A percentile compares a stretch with the other conserved stretches of the same genome.
phyloP scores from a whole-genome alignment of 2,888 invertebrate species.

The Macrophya annulata region DNA sequence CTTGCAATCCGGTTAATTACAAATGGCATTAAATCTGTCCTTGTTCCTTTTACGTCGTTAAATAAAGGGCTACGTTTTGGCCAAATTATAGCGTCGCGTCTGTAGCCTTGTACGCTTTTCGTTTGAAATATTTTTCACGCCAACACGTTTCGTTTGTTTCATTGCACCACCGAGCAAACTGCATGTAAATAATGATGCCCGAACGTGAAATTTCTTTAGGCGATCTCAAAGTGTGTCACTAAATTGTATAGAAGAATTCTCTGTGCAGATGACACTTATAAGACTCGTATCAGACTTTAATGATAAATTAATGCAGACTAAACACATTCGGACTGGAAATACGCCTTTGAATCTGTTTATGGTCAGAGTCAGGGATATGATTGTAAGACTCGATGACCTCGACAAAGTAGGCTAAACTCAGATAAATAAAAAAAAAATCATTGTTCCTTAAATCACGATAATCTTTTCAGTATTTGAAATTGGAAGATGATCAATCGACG shows the following conservation, averaged over 20 bases:
- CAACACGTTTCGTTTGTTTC: background rate
- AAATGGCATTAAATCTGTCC: background rate
- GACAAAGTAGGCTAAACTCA: conserved; percentile 1
- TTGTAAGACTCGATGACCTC: background rate
- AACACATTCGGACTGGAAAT: background rate
- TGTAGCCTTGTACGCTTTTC: conserved; percentile 1
- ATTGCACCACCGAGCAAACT: conserved; percentile 12
- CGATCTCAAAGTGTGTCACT: background rate
- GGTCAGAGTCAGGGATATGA: background rate
- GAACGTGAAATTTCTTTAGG: background rate
- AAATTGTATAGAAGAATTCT: conserved; percentile 9
- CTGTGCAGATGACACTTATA: background rate
- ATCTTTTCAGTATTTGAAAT: background rate
- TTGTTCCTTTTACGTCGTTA: background rate
- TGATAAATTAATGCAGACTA: background rate
- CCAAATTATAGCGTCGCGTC: background rate
- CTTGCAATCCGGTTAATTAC: background rate
- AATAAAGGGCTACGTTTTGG: background rate
- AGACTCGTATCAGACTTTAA: background rate
- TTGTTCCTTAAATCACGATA: background rate
- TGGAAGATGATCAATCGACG: background rate
- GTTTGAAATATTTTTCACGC: background rate
- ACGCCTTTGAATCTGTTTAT: conserved; percentile 8
- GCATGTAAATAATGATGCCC: background rate
- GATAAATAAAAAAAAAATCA: background rate